Conservation (phyloP, 2,797 vertebrate genomes). For the Gadopsis marmoratus region DNA sequence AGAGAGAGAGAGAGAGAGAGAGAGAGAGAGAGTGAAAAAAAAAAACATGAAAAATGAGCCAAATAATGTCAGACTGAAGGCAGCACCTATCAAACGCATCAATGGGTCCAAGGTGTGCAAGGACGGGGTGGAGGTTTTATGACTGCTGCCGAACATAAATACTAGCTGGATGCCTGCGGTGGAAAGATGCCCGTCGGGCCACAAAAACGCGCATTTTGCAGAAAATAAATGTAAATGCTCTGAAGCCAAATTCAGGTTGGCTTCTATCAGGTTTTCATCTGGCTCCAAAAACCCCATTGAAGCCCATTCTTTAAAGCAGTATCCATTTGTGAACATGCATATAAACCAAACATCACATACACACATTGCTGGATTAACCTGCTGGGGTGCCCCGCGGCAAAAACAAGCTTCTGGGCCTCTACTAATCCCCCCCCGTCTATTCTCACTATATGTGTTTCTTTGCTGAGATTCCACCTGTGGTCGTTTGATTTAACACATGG, state of each 20-base stretch:
- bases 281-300: slow-evolving; percentile 25
- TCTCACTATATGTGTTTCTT: slow-evolving; percentile 12
- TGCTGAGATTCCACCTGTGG: background rate
- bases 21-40: too few species aligned
- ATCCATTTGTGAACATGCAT: slow-evolving; percentile 34
- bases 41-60: slow-evolving; percentile 74
- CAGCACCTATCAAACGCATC: slow-evolving; percentile 77
- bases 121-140: slow-evolving; percentile 76
- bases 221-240: slow-evolving; percentile 67
- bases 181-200: slow-evolving; percentile 35
- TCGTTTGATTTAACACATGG: background rate
- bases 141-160: slow-evolving; percentile 77
- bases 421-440: background rate
- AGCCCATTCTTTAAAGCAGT: slow-evolving; percentile 34
- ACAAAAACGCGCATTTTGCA: slow-evolving; percentile 59
- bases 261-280: slow-evolving; percentile 45
- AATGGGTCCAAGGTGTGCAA: slow-evolving; percentile 76
- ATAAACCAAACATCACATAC: slow-evolving; percentile 32
- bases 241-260: slow-evolving; percentile 27
- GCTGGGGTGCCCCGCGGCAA: background rate
- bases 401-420: background rate
- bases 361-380: slow-evolving; percentile 39
- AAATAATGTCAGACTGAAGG: slow-evolving; percentile 77
- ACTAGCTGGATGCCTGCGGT: slow-evolving; percentile 56
- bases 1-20: slow-evolving; percentile 18